Evolutionary conservation across 2,113 vertebrate genomes (phyloP).

Genomic region (Trachemys scripta): DNA sequence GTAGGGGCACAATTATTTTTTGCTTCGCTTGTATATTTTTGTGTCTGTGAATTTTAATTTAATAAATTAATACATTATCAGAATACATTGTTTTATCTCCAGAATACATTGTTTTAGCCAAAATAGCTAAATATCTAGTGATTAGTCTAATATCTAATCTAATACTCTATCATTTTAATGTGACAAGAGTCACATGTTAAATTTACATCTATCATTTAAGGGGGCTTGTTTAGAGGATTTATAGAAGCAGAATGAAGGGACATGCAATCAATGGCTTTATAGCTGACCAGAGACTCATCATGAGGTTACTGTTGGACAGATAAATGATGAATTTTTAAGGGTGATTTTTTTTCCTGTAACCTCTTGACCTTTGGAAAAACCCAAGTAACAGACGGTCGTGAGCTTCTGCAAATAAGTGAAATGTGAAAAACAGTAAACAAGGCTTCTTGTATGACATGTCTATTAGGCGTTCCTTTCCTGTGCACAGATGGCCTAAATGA

Average conservation of each 20-base stretch:
- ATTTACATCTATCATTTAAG: conserved; percentile 70
- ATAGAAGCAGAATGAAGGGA: conserved; percentile 65
- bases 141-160: conserved; percentile 40
- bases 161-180: conserved; percentile 36
- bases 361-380: conserved; percentile 76
- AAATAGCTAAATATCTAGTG: conserved; percentile 13
- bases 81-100: not conserved
- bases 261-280: conserved; percentile 78
- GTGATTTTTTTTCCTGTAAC: conserved; percentile 60
- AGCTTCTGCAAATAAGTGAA: conserved; percentile 69
- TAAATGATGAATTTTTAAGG: conserved; percentile 66
- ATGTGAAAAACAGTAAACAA: conserved; percentile 58
- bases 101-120: not conserved
- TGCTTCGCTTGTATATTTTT: not conserved
- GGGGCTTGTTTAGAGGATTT: conserved; percentile 74
- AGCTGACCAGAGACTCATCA: conserved; percentile 74
- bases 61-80: not conserved
- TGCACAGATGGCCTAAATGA: not conserved
- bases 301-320: conserved; percentile 75
- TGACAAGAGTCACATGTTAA: conserved; percentile 22
- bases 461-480: conserved; percentile 19
- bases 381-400: conserved; percentile 34
- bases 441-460: conserved; percentile 53
- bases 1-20: not conserved
- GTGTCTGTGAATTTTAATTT: not conserved